Evolutionary conservation across 2,888 invertebrate species (phyloP), one percentile per base, ranked within the genome.

Genomic region (Thera obeliscata): DNA sequence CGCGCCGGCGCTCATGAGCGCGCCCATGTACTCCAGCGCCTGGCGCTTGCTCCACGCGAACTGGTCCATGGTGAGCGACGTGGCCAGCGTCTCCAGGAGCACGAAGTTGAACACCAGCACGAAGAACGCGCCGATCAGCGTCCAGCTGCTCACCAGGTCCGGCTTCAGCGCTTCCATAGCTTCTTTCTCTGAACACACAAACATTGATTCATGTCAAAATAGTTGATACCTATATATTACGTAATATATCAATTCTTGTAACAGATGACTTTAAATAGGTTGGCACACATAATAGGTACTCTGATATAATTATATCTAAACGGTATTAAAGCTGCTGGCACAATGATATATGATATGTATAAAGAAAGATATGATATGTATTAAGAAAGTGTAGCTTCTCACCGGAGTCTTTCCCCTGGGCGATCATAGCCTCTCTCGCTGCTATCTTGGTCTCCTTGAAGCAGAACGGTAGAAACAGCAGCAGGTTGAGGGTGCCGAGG

Each of bases 51-150:
- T 95, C 97, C 97, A 98, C 43, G 96, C 98, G 88, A 98, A 97
- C 91, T 97, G 97, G 85, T 98, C 97, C 96, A 97, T 97, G 43
- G 97, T 97, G 63, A 98, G 93, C 2, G 97, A 95, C 8, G 97
- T 97, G 35, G 96, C 97, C 74, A 97, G 94, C 58, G 98, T 97
- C 94, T 98, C 98, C 77, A 98, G 92, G 70, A 98, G 94, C 79
- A 98, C 97, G 88, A 98, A 98, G 92, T 97, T 97, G 87, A 97
- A 97, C 64, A 97, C 96, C 74, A 98, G 94, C 74, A 97, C 95
- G 86, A 97, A 97, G 87, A 98, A 98, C 11, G 97, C 96, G 56
- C 95, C 93, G 75, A 98, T 96, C 72, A 98, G 89, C 33, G 96
- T 96, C 96, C 97, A 97, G 55, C 96, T 95, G 66, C 96, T 96